Base-by-base conservation (phyloP, 2,888 invertebrate genomes). In the Heliconius ismenius region DNA sequence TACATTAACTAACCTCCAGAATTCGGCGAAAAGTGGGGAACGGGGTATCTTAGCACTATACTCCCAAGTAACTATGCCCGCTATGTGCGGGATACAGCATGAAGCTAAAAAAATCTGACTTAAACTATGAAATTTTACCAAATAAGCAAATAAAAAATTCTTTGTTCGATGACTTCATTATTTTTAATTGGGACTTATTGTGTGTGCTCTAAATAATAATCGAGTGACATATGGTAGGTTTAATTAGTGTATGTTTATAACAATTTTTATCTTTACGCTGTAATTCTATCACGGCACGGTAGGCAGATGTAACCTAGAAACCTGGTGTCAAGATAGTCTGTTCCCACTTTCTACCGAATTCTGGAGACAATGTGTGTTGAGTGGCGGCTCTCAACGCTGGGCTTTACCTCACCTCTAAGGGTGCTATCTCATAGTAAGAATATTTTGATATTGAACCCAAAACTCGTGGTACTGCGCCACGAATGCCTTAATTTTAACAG, bases 151-250 rank as follows among this genome's bases (percentile, higher is more conserved):
- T 9, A 11, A 26, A 69, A 68, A 26, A 43, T 26, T 49, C 26
- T 68, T 28, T 49, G 28, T 49, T 49, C 28, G 24, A 69, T 2
- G 26, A 26, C 68, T 69, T 69, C 68, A 69, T 49, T 69, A 69
- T 69, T 69, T 69, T 69, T 28, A 69, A 69, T 69, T 69, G 68
- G 68, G 21, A 68, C 24, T 68, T 9, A 49, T 24, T 36, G 39
- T 43, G 28, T 69, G 49, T 69, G 68, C 68, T 69, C 68, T 69
- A 49, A 68, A 68, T 68, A 43, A 28, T 28, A 49, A 28, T 26
- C 68, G 26, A 68, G 68, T 28, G 26, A 64, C 9, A 32, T 64
- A 21, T 4, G 28, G 28, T 21, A 21, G 24, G 60, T 21, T 64
- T 64, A 64, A 32, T 64, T 64, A 32, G 21, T 10, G 64, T 32